Conservation (phyloP, 1,140 invertebrate genomes). For the Cheumatopsyche charites region DNA sequence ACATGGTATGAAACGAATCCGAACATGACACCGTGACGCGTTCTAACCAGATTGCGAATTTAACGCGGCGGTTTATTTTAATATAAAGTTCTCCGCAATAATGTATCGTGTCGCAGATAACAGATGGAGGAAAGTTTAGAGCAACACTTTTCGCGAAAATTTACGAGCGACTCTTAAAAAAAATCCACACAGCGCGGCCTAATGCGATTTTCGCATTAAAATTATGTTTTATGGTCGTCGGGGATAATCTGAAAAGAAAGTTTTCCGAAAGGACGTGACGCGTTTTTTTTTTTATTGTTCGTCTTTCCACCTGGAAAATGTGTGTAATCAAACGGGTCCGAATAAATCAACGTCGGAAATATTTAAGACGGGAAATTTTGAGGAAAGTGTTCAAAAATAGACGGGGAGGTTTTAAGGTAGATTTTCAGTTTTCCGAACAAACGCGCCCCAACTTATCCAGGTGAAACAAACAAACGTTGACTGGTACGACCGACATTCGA, state of each 20-base stretch:
- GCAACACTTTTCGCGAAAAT: background rate
- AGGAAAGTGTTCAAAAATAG: too few species aligned
- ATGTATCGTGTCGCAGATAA: too few species aligned
- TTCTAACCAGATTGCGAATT: slow-evolving; percentile 10
- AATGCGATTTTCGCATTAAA: slow-evolving; percentile 22
- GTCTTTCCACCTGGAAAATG: too few species aligned
- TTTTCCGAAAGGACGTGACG: too few species aligned
- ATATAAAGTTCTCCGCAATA: background rate
- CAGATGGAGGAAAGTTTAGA: too few species aligned
- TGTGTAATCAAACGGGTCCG: too few species aligned
- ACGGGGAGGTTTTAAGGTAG: background rate
- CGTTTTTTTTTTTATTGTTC: too few species aligned
- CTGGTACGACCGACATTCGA: slow-evolving; percentile 20
- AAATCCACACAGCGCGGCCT: background rate
- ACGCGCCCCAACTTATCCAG: slow-evolving; percentile 8
- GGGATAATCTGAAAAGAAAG: background rate
- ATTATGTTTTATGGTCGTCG: slow-evolving; percentile 25
- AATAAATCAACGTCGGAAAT: too few species aligned
- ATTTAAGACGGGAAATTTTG: too few species aligned
- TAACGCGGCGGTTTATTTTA: background rate
- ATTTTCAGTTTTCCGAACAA: slow-evolving; percentile 1
- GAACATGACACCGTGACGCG: slow-evolving; percentile 16
- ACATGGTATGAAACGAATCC: slow-evolving; percentile 17
- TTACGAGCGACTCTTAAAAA: slow-evolving; percentile 11
- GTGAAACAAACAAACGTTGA: slow-evolving; percentile 14